Conservation (phyloP, 2,888 invertebrate genomes). For the Leucophora obtusa region DNA sequence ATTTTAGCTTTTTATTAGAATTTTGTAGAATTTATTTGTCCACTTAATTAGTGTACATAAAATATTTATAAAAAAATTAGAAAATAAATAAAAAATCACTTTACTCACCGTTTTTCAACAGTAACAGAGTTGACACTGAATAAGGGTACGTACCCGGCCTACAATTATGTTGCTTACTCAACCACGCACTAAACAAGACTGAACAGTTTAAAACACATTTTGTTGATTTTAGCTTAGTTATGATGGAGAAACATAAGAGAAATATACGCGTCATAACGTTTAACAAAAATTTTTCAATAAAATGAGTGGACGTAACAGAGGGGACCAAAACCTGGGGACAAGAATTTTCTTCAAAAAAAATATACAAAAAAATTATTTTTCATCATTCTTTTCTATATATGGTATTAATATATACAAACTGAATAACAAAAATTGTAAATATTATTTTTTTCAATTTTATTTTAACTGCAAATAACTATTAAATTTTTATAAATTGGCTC, state of each 20-base stretch:
- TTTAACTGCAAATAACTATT: too few species aligned
- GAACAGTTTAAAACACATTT: slow-evolving; percentile 45
- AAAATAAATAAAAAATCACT: slow-evolving; percentile 44
- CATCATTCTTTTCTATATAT: too few species aligned
- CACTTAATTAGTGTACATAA: too few species aligned
- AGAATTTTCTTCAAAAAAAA: slow-evolving; percentile 38
- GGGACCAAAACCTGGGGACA: slow-evolving; percentile 32
- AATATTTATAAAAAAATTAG: slow-evolving; percentile 37
- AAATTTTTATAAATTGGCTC: too few species aligned
- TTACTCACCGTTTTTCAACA: slow-evolving; percentile 41
- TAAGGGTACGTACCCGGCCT: slow-evolving; percentile 43
- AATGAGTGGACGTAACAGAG: slow-evolving; percentile 39
- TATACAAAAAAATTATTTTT: too few species aligned
- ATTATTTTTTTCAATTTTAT: slow-evolving; percentile 32
- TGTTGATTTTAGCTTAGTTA: slow-evolving; percentile 41
- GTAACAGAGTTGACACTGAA: slow-evolving; percentile 43
- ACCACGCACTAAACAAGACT: slow-evolving; percentile 43
- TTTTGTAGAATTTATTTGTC: slow-evolving; percentile 24
- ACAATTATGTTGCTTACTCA: slow-evolving; percentile 48
- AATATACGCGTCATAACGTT: slow-evolving; percentile 41
- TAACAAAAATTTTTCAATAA: slow-evolving; percentile 37
- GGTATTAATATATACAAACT: slow-evolving; percentile 43
- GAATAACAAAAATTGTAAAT: too few species aligned
- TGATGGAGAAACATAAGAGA: slow-evolving; percentile 44
- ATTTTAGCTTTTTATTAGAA: slow-evolving; percentile 44